These are phyloP conservation scores for Darevskia nairensis DNA, from an alignment of 2,797 vertebrate genomes.

Conservation along the genomic window DNA sequence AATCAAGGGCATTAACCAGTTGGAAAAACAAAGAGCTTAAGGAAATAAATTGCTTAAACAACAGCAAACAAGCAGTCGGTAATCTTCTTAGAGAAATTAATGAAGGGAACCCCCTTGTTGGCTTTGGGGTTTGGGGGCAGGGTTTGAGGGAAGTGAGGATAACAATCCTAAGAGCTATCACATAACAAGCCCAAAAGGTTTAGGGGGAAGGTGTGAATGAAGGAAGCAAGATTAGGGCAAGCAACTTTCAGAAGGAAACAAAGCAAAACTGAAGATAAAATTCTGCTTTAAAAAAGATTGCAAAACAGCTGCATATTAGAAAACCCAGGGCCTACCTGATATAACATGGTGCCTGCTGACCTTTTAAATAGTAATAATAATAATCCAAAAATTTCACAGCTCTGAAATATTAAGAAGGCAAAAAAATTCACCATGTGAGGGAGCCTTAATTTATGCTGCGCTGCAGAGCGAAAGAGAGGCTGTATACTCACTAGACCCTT, in stretches of 20 bases:
- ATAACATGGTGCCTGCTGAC: conserved; percentile 65
- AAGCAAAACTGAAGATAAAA: conserved; percentile 91
- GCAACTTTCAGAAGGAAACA: conserved; percentile 88
- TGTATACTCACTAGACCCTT: too few species aligned
- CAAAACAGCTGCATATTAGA: conserved; percentile 85
- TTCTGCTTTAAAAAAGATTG: conserved; percentile 82
- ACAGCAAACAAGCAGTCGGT: conserved; percentile 94
- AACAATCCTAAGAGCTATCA: conserved; percentile 81
- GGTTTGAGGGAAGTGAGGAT: conserved; percentile 62
- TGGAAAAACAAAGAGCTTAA: conserved; percentile 99
- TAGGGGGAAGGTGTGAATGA: conserved; percentile 93
- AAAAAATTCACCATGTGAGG: background rate
- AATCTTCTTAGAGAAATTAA: conserved; percentile 99
- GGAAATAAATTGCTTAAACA: conserved; percentile 99
- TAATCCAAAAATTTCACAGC: conserved; percentile 28
- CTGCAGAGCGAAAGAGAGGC: conserved; percentile 6
- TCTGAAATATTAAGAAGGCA: conserved; percentile 52
- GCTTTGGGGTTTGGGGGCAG: background rate
- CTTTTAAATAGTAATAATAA: conserved; percentile 15
- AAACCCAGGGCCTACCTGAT: conserved; percentile 80
- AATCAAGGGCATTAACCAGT: conserved; percentile 98
- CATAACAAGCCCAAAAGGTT: conserved; percentile 91
- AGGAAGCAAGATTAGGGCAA: conserved; percentile 90
- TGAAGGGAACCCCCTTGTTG: conserved; percentile 79
- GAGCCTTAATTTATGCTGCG: conserved; percentile 44